Base-by-base conservation (phyloP, 2,113 vertebrate species). In the Chloebia gouldiae region DNA sequence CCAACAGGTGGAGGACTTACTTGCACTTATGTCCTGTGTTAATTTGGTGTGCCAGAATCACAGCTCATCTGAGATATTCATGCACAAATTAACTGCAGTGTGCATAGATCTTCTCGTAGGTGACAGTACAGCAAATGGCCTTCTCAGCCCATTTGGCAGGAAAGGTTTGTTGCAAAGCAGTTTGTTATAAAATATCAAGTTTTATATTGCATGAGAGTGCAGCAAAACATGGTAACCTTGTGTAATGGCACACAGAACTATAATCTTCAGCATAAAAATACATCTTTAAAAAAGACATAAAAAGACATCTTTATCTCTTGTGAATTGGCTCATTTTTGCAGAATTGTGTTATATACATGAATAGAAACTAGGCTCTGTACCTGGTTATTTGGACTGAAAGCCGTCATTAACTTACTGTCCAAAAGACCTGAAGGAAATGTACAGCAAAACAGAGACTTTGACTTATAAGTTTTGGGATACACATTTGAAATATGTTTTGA, bases 11-110 rank as follows among this genome's bases (percentile, higher is more conserved):
- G 81, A 84, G 47, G 50, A 25, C 7, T 70, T 53, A 3, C 0
- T 1, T 30, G 20, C 0, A 0, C 13, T 64, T 51, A 33, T 3
- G 9, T 31, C 21, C 49, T 3, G 0, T 24, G 37, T 44, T 44
- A 60, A 20, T 18, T 71, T 10, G 8, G 18, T 49, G 47, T 61
- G 59, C 49, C 72, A 57, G 40, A 56, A 37, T 33, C 27, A 23
- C 17, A 51, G 31, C 53, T 80, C 37, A 39, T 25, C 22, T 56
- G 54, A 73, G 42, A 63, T 61, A 66, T 11, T 73, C 2, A 9
- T 56, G 16, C 27, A 71, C 30, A 50, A 44, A 63, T 31, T 65
- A 92, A 73, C 53, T 80, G 31, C 61, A 21, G 8, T n/a, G 21
- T 75, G 24, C 45, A 5, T 27, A 40, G 80, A 57, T 69, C 27